Evolutionary conservation across 2,888 invertebrate genomes (phyloP).

Genomic region (Vanessa cardui): DNA sequence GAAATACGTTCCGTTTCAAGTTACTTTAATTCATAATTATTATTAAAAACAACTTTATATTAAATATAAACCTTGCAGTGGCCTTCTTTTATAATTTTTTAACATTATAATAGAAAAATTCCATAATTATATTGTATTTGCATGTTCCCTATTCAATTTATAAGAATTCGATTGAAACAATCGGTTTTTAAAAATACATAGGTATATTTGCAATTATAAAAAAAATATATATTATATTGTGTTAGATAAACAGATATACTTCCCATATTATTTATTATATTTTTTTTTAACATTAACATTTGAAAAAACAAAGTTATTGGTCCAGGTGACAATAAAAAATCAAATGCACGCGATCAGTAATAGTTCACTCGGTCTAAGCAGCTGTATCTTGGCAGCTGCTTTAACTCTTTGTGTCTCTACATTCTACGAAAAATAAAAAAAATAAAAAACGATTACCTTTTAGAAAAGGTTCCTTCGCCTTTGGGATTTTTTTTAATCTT

Average conservation of each 20-base stretch:
- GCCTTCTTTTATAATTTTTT: no score
- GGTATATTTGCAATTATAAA: neutral
- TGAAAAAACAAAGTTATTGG: constrained; percentile 15
- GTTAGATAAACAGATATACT: no score
- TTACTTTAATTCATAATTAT: no score
- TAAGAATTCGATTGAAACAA: neutral
- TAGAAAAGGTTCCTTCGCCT: constrained; percentile 64
- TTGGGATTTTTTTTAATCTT: constrained; percentile 60
- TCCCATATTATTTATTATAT: neutral
- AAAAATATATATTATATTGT: neutral
- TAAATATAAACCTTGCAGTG: no score
- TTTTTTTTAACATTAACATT: constrained; percentile 17
- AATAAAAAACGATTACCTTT: constrained; percentile 70
- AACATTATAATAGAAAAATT: no score
- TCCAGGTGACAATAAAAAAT: constrained; percentile 56
- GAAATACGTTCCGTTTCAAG: no score
- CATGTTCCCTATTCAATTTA: no score
- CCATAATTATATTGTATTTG: no score
- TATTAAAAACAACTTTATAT: no score
- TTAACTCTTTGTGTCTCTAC: constrained; percentile 67
- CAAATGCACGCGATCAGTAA: constrained; percentile 39
- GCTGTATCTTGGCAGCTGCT: constrained; percentile 71
- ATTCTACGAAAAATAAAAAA: constrained; percentile 65
- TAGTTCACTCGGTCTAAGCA: constrained; percentile 47
- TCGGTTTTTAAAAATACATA: neutral